Base-by-base conservation (phyloP, 2,797 vertebrate species). In the Acanthopagrus latus region DNA sequence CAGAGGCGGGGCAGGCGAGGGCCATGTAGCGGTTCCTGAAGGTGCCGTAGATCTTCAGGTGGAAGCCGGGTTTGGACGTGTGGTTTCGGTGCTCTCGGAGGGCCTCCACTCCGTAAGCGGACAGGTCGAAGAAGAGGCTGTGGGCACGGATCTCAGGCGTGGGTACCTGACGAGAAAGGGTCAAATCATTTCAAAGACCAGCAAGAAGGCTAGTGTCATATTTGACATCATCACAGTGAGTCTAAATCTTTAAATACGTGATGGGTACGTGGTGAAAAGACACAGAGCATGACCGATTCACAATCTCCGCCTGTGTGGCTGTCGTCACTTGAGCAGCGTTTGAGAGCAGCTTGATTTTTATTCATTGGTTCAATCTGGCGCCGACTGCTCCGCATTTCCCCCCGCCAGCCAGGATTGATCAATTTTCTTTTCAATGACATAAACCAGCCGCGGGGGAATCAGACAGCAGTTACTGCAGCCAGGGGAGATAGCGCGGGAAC, bases 31-130 rank as follows among this genome's bases (percentile, higher is more conserved):
- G 90, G 87, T 96, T 95, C 38, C 94, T 90, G 88, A 96, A 96
- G 9, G 94, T 96, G 43, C 95, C 95, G 6, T 95, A 96, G 83
- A 96, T 97, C 90, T 97, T 97, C 54, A 96, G 87, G 86, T 96
- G 95, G 85, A 97, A 96, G 8, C 94, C 94, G 0, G 94, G 88
- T 75, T 94, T 95, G 48, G 86, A 38, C 0, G 92, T 43, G 4
- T 92, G 81, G 60, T 90, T 86, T 13, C 85, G 89, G 44, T 92
- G 81, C 63, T 96, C 95, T 83, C 94, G 90, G 23, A 85, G 80
- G 20, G 85, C 81, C 78, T 96, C 92, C 33, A 96, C 88, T 20
- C 95, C 96, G 0, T 96, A 97, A 3, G 96, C 96, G 0, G 96
- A 96, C 64, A 96, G 92, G 89, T 96, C 95, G 51, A 96, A 96